Evolutionary conservation across 1,140 invertebrate species (phyloP), one percentile per base, ranked within the genome.

Genomic region (Drosophila repletoides): DNA sequence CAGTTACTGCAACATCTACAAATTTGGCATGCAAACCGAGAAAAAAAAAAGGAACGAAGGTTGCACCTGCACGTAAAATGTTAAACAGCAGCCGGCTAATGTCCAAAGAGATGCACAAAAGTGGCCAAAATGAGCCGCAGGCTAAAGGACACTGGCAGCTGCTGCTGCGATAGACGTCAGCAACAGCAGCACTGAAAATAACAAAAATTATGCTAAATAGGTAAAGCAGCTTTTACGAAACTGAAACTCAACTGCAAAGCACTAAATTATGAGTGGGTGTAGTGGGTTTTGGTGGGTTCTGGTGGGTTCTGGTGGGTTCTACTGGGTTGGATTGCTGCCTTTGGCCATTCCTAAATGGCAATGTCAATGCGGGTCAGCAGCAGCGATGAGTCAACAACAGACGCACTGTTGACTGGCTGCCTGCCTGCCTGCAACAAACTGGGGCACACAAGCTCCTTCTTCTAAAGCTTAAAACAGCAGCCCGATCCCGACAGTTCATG

Each of bases 121-220:
- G 48, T 64, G 73, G 58, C 59, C 43, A 56, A 59, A 77, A 67
- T 67, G 63, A 41, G 55, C 55, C 69, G 15, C 73, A 56, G 59
- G 67, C 60, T 26, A 64, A 49, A 72, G 72, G 67, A 36, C 38
- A 43, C 19, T 12, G 29, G 52, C 52, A 12, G 34, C 60, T 33
- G 58, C 22, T 46, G 12, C 28, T 34, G 29, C 14, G 21, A 17
- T 38, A 10, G 46, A 45, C 58, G 43, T 33, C 59, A 26, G 26
- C 41, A 36, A 15, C 49, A 51, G 31, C 40, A 28, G 31, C 38
- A 51, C 41, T 46, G 52, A 68, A 71, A 68, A 77, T 66, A 65
- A 72, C 72, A 73, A 63, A 88, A 88, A 88, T 88, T 88, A 88
- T 88, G 84, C 77, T 83, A 88, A 88, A 88, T 73, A 88, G 83